Percentiles rank a stretch among this genome's conserved stretches.
phyloP scores from a whole-genome alignment of 1,140 invertebrate species.

The Bombus confusus region DNA sequence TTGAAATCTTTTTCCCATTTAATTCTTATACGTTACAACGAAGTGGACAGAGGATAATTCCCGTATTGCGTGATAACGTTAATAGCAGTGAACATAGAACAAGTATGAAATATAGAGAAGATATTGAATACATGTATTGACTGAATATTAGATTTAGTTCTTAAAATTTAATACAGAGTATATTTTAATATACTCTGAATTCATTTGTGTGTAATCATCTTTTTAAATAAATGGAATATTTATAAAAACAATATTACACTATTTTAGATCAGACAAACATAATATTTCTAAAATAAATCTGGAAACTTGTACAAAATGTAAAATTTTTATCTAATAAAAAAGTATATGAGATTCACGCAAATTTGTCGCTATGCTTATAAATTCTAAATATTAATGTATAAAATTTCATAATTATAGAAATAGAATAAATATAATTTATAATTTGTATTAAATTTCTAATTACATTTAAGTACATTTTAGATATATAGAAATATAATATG shows the following conservation, averaged over 20 bases:
- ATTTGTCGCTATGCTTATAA: neutral
- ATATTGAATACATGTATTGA: conserved; percentile 32
- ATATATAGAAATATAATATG: neutral
- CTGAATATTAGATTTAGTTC: conserved; percentile 12
- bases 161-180: neutral
- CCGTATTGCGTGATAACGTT: conserved; percentile 73
- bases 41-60: conserved; percentile 78
- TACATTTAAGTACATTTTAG: neutral
- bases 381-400: neutral
- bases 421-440: neutral
- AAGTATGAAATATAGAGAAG: conserved; percentile 13
- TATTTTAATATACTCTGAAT: conserved; percentile 12
- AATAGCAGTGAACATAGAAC: neutral
- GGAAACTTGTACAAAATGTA: neutral
- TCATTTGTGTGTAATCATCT: neutral
- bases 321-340: conserved; percentile 4
- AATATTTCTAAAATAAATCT: neutral
- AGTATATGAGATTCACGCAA: neutral
- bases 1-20: conserved; percentile 91
- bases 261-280: neutral
- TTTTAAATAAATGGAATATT: conserved; percentile 25
- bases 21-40: conserved; percentile 88
- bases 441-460: neutral
- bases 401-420: neutral
- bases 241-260: neutral